phyloP scores from a whole-genome alignment of 2,797 vertebrate genomes.

The Artibeus jamaicensis region DNA sequence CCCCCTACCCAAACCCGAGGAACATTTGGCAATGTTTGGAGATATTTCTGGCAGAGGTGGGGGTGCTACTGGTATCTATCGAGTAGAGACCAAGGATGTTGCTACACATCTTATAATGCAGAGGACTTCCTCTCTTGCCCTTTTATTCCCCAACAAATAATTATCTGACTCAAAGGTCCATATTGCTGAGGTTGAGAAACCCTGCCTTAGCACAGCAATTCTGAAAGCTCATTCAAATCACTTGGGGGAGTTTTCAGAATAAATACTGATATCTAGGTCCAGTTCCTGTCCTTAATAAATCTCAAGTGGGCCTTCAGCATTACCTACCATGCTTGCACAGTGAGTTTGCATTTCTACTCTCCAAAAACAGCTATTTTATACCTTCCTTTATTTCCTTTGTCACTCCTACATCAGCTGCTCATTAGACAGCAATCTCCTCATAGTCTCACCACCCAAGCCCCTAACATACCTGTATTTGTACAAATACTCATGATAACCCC shows the following conservation, averaged over 20 bases:
- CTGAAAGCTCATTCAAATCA: not conserved
- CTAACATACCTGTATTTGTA: not conserved
- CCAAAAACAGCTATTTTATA: not conserved
- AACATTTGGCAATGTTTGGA: not conserved
- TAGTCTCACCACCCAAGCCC: not conserved
- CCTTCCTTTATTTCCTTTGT: not conserved
- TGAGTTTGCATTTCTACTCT: not conserved
- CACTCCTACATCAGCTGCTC: not conserved
- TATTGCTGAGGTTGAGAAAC: not conserved
- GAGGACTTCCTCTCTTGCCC: not conserved
- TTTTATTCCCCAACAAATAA: not conserved
- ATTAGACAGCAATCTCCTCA: not conserved
- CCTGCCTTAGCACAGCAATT: not conserved
- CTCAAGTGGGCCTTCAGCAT: not conserved
- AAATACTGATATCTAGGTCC: not conserved
- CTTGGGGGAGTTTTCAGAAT: slow-evolving; percentile 19
- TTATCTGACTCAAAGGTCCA: not conserved
- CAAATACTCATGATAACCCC: not conserved
- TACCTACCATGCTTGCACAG: not conserved
- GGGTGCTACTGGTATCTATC: not conserved
- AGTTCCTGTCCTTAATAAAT: not conserved
- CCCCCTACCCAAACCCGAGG: not conserved
- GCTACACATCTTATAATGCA: not conserved
- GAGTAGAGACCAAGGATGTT: not conserved
- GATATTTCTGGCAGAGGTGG: not conserved